Percentiles rank a stretch among this genome's conserved stretches.
Evolutionary conservation across 2,797 vertebrate species (phyloP).

Genomic region (Cyprinella venusta): DNA sequence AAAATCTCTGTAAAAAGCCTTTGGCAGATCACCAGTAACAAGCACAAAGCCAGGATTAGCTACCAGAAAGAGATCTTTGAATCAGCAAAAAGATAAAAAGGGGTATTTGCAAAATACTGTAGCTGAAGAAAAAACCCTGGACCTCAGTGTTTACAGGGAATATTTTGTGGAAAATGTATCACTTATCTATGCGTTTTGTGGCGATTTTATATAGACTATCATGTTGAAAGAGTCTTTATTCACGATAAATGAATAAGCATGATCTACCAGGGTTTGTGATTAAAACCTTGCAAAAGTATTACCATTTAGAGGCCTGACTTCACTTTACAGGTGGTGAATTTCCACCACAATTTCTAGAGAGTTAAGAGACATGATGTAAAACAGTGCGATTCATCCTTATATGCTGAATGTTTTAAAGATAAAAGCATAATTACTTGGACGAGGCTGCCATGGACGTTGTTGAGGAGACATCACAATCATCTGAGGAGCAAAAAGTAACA

Average conservation of each 20-base stretch:
- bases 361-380: background rate
- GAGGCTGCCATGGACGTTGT: conserved; percentile 68
- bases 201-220: background rate
- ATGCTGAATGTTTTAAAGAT: background rate
- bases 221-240: background rate
- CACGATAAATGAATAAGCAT: background rate
- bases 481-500: conserved; percentile 60
- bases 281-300: background rate
- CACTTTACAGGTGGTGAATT: background rate
- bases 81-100: conserved; percentile 24
- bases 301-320: background rate
- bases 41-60: conserved; percentile 32
- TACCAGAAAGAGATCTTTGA: conserved; percentile 5
- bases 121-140: background rate
- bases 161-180: background rate
- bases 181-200: background rate
- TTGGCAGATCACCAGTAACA: conserved; percentile 10
- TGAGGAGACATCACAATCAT: conserved; percentile 72
- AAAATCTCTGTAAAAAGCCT: conserved; percentile 14
- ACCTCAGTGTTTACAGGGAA: background rate
- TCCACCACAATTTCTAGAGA: background rate
- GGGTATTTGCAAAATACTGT: background rate
- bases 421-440: conserved; percentile 75
- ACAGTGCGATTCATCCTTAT: background rate
- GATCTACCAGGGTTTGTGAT: background rate